phyloP scores from a whole-genome alignment of 2,888 invertebrate species.

The Volucella inanis region DNA sequence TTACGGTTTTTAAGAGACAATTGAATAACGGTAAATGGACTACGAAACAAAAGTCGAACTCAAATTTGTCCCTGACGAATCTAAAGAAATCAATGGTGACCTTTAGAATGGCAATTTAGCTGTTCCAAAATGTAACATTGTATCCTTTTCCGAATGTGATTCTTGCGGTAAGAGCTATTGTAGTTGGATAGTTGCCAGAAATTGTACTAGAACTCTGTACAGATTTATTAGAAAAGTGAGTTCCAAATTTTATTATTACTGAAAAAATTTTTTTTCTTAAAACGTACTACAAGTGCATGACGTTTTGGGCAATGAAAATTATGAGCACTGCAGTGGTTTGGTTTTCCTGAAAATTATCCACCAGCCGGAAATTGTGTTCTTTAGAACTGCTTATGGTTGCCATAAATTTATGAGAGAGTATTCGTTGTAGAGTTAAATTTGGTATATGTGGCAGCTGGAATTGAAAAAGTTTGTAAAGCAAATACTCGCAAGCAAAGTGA shows the following conservation, averaged over 20 bases:
- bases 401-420: background rate
- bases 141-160: constrained; percentile 5
- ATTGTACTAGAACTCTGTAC: too few species aligned
- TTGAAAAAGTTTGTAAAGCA: too few species aligned
- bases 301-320: constrained; percentile 23
- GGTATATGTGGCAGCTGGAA: too few species aligned
- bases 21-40: too few species aligned
- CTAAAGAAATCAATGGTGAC: constrained; percentile 8
- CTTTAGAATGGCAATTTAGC: background rate
- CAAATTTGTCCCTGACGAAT: background rate
- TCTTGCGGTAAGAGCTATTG: constrained; percentile 5
- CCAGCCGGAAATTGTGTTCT: constrained; percentile 21
- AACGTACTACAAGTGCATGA: constrained; percentile 31
- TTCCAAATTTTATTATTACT: too few species aligned
- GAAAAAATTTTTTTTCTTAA: constrained; percentile 23
- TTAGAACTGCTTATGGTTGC: background rate
- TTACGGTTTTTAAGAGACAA: too few species aligned
- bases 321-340: constrained; percentile 49
- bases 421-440: too few species aligned
- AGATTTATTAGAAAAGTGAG: constrained; percentile 53
- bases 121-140: background rate
- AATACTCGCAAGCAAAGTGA: too few species aligned
- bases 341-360: constrained; percentile 10
- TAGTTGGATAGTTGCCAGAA: constrained; percentile 49
- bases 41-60: too few species aligned